These are phyloP conservation scores for Rhadina sibilatrix DNA, from an alignment of 2,113 vertebrate species.

Conservation along the genomic window DNA sequence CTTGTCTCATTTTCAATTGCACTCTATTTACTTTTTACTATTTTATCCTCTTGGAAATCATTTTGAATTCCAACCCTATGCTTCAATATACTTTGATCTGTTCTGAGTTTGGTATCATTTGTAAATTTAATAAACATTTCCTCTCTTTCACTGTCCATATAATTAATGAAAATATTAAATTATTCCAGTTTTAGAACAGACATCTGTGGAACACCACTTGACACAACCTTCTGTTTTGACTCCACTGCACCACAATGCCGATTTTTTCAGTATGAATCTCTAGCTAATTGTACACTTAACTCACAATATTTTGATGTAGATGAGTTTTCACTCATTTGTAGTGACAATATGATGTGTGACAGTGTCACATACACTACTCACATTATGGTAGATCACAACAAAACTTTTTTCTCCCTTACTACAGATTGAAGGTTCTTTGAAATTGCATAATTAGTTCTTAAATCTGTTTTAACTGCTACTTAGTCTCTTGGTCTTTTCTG, in stretches of 20 bases:
- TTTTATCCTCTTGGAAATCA: neutral
- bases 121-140: neutral
- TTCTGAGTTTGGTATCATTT: neutral
- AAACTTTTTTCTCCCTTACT: neutral
- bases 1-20: neutral
- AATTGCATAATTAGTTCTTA: neutral
- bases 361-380: neutral
- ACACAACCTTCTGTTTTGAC: neutral
- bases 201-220: neutral
- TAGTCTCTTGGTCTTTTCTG: neutral
- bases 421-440: neutral
- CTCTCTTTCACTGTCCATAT: neutral
- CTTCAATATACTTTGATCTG: neutral
- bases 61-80: neutral
- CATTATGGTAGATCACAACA: neutral
- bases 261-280: neutral
- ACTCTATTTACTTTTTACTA: neutral
- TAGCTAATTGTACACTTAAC: neutral
- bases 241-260: neutral
- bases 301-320: neutral
- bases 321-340: neutral
- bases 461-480: neutral
- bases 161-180: neutral
- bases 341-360: neutral
- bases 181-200: neutral